phyloP scores from a whole-genome alignment of 2,888 invertebrate species.

The Gymnocheta viridis region DNA sequence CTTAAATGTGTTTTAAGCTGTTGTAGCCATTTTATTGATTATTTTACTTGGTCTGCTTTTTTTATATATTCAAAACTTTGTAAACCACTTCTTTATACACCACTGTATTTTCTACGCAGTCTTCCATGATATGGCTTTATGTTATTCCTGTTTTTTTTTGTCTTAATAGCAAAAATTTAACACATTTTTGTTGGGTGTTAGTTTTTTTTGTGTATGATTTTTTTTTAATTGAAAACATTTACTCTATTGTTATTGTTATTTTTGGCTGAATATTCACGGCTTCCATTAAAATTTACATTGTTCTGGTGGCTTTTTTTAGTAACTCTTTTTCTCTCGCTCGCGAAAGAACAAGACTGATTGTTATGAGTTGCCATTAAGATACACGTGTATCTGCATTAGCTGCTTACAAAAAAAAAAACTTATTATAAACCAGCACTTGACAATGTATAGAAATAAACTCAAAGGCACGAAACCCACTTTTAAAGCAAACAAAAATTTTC shows the following conservation, averaged over 20 bases:
- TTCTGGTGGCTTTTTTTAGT: neutral
- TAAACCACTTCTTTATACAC: neutral
- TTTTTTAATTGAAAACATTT: slow-evolving; percentile 48
- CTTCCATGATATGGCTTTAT: neutral
- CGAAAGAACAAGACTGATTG: neutral
- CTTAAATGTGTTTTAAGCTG: no score
- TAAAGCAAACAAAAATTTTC: neutral
- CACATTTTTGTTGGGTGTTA: neutral
- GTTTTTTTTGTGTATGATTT: neutral
- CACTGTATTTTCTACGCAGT: neutral
- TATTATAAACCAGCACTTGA: slow-evolving; percentile 11
- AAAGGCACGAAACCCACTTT: neutral
- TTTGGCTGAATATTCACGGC: slow-evolving; percentile 9
- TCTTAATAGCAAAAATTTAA: neutral
- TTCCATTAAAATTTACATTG: slow-evolving; percentile 37
- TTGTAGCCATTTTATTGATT: no score
- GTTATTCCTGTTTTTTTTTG: neutral
- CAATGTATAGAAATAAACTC: neutral
- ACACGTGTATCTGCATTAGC: no score
- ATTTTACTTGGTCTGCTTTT: no score
- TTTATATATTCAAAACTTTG: no score
- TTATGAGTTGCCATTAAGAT: slow-evolving; percentile 52
- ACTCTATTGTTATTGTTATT: slow-evolving; percentile 26
- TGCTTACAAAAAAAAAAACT: slow-evolving; percentile 9
- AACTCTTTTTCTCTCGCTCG: neutral